These are phyloP conservation scores for Chelonoidis abingdonii DNA, from an alignment of 2,113 vertebrate genomes.

Conservation along the genomic window DNA sequence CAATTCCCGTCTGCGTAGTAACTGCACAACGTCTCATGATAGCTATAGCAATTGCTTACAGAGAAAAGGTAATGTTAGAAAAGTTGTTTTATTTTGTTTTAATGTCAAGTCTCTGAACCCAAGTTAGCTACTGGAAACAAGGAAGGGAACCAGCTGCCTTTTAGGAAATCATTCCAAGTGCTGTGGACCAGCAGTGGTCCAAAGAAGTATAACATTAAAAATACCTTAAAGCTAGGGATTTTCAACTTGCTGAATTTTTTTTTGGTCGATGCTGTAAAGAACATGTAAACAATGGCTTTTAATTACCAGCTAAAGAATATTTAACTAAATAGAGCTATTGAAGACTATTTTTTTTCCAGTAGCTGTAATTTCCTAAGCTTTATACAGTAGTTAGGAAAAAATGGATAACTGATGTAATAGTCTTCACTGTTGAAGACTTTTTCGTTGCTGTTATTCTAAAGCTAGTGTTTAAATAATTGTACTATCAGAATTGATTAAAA, in stretches of 20 bases:
- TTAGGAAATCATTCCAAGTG: not conserved
- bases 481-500: not conserved
- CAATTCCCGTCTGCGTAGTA: not conserved
- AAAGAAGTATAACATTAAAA: not conserved
- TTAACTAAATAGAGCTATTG: not conserved
- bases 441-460: constrained; percentile 37
- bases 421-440: constrained; percentile 6
- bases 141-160: not conserved
- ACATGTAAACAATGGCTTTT: not conserved
- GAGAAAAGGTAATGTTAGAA: not conserved
- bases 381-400: not conserved
- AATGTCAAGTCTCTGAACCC: not conserved
- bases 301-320: not conserved
- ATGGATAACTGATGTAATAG: not conserved
- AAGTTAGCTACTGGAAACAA: not conserved
- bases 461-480: constrained; percentile 8
- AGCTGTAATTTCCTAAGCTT: constrained; percentile 15
- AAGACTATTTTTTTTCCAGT: not conserved
- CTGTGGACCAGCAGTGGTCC: not conserved
- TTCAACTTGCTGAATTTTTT: not conserved
- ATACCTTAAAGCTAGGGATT: not conserved
- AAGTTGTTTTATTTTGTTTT: not conserved
- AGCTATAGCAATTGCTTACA: not conserved
- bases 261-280: not conserved
- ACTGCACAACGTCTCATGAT: not conserved